Base-by-base conservation (phyloP, 2,113 vertebrate species). In the Lipophrys pholis region DNA sequence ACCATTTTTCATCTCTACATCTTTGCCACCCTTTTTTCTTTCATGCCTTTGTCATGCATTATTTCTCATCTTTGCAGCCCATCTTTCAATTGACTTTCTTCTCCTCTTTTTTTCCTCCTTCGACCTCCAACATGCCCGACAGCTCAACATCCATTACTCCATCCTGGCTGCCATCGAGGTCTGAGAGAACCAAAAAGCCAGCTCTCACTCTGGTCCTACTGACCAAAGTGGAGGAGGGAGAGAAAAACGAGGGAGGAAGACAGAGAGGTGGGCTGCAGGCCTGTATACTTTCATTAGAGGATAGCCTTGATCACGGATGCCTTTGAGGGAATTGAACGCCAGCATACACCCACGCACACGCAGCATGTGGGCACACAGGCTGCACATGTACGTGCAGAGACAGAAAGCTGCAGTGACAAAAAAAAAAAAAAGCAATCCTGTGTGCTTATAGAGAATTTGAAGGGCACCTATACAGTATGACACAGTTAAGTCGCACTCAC, bases 101-200 rank as follows among this genome's bases (percentile, higher is more conserved):
- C 65, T 65, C n/a, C 45, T 55, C 51, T 8, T 45, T 15, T 46
- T 57, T 21, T 65, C 68, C 30, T 82, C 12, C 42, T 65, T 65
- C 61, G 6, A 38, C 64, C 53, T 39, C 2, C 11, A 46, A 65
- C 54, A 56, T 0, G 9, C 40, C 60, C 35, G 48, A 67, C 74
- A 50, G 52, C 69, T 78, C 56, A 80, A 78, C 89, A 93, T 93
- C 85, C 82, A 93, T 94, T 93, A 93, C 54, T 39, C 69, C 57
- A 72, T 73, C 40, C 21, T 53, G 30, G 12, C 69, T 40, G 30
- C 70, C 48, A 58, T 73, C 35, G 49, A 56, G 14, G 70, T 12
- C 54, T 30, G 35, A 21, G 2, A 21, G 41, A 45, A 51, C 62
- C 21, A 30, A 2, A 72, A 38, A 30, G 41, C 49, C 42, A 48